Base-by-base conservation (phyloP, 1,140 invertebrate species). In the Macrobrachium rosenbergii region DNA sequence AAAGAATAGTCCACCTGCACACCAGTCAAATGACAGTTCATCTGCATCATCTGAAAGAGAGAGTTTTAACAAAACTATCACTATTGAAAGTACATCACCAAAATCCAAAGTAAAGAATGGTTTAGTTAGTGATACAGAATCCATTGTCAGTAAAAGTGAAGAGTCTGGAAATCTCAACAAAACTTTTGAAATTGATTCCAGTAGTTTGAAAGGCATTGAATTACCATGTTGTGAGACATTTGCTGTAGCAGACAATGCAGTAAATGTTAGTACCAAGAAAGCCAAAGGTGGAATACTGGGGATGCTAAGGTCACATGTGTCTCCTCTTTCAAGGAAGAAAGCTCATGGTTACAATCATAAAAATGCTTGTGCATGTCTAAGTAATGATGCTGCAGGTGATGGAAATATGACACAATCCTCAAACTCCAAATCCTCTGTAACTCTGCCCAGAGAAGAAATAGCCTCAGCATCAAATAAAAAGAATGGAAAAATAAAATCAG, bases 291-390 rank as follows among this genome's bases (percentile, higher is more conserved):
- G 83, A 8, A 64, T 85, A 16, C 75, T 85, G 52, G 83, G 37
- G 23, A 85, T 58, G 60, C 59, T 85, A 21, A 73, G 83, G 19
- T 28, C 78, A 5, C 83, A 85, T n/a, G 28, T 85, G 37, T 78
- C 83, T n/a, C 83, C 75, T 43, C 83, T 45, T 16, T 45, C n/a
- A 19, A 85, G 78, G 21, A 43, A 59, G 6, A 85, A 78, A 58
- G 0, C 52, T 12, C 7, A 52, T 52, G 12, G 52, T 52, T 52
- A 52, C 12, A 52, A 52, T 52, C 7, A 12, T 52, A 52, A 52
- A 52, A 52, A 52, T 52, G 52, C 52, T 52, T 52, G 52, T 52
- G 52, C 52, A 52, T 52, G 52, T 52, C 52, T 52, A 52, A 52
- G 52, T 52, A 52, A 52, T 52, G 52, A 52, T 52, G 8, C 52